Conservation (phyloP, 1,140 invertebrate species). For the Halyomorpha halys region DNA sequence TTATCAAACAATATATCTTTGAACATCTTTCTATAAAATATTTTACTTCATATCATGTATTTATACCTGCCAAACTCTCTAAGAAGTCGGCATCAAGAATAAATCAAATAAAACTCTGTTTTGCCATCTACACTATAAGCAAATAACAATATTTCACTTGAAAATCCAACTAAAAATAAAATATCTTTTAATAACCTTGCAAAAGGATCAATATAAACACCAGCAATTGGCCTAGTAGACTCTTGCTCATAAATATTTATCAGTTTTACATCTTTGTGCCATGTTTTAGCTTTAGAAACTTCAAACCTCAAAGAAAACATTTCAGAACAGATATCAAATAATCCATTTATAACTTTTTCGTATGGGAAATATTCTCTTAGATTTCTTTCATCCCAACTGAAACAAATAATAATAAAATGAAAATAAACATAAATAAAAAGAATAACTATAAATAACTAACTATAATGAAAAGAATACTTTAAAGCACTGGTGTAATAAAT, state of each 20-base stretch:
- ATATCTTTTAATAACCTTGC: constrained; percentile 39
- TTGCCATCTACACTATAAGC: too few relatives aligned
- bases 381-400: constrained; percentile 55
- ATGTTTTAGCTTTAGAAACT: constrained; percentile 51
- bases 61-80: too few relatives aligned
- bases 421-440: not conserved
- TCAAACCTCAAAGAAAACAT: constrained; percentile 77
- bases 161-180: too few relatives aligned
- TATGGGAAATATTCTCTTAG: constrained; percentile 76
- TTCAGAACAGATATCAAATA: constrained; percentile 46
- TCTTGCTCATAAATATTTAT: constrained; percentile 71
- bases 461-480: too few relatives aligned
- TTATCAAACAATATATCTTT: too few relatives aligned
- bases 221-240: constrained; percentile 52
- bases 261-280: constrained; percentile 78
- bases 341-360: constrained; percentile 58
- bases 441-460: too few relatives aligned
- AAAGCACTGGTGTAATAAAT: not conserved
- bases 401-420: constrained; percentile 22
- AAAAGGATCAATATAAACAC: constrained; percentile 77
- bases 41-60: too few relatives aligned
- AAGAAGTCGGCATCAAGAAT: too few relatives aligned
- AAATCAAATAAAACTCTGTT: too few relatives aligned
- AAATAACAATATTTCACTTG: too few relatives aligned
- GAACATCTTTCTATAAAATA: too few relatives aligned